Evolutionary conservation across 1,140 invertebrate genomes (phyloP), one percentile per base, ranked within the genome.

Genomic region (Orius insidiosus): DNA sequence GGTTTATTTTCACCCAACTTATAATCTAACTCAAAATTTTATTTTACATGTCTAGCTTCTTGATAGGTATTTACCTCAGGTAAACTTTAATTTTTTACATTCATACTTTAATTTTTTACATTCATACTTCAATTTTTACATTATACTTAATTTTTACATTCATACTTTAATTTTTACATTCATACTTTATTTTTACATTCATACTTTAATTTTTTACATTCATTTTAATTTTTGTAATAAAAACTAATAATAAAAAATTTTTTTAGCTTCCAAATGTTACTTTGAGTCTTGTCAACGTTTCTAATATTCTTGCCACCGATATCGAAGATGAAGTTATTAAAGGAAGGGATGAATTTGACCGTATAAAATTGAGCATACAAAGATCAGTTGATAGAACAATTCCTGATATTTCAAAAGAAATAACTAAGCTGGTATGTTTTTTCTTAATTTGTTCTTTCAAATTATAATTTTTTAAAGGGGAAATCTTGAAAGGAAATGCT

Each of bases 241-340:
- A 24, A 24, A 4, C 7, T 24, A 24, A 4, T 24, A 24, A 24
- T 24, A 24, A 24, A 33, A 48, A 45, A 0, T 48, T 54, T 45
- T 60, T 61, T n/a, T 59, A 85, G 80, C 66, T 85, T 41, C 81
- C 81, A 7, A 72, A 83, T 59, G 74, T 84, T 24, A 71, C 71
- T 11, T 63, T 68, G 34, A 70, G 74, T 38, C 65, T 83, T 45
- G 60, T 67, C 35, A 74, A 76, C 51, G 71, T 83, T 47, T 69
- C 74, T 2, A n/a, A 60, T 11, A 57, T 80, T 42, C 67, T 79
- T 56, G 67, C 72, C 18, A 63, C 66, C 38, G 65, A 71, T 53
- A 75, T 78, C 52, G 68, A 74, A 51, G 62, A 61, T 4, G 74
- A 78, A 55, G 75, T 80, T n/a, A 67, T 66, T 41, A 65, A 71